phyloP scores from a whole-genome alignment of 2,888 invertebrate species.

The Osmoderma eremita region DNA sequence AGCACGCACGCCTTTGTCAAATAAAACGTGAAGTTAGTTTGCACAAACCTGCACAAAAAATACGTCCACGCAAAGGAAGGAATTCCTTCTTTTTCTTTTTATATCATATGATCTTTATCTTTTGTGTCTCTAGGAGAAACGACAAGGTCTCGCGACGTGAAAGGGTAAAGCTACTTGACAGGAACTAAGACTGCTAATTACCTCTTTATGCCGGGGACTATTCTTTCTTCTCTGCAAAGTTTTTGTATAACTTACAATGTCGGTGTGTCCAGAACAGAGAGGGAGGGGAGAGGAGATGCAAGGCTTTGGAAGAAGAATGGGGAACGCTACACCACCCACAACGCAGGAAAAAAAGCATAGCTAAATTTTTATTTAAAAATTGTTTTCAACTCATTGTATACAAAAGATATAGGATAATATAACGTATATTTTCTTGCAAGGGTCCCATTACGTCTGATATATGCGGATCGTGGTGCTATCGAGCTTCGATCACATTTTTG shows the following conservation, averaged over 20 bases:
- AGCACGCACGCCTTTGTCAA: constrained; percentile 21
- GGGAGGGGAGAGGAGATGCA: constrained; percentile 3
- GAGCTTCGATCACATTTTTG: no score
- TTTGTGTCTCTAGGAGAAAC: constrained; percentile 27
- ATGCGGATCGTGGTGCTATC: no score
- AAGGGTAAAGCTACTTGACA: constrained; percentile 60
- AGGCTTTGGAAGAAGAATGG: constrained; percentile 30
- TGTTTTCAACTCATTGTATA: no score
- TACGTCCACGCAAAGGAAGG: constrained; percentile 33
- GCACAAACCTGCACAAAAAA: constrained; percentile 20
- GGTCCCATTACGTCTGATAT: no score
- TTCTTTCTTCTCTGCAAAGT: constrained; percentile 58
- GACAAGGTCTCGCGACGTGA: constrained; percentile 48
- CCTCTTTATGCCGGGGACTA: constrained; percentile 58
- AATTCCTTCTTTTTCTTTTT: constrained; percentile 29
- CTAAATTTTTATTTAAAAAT: constrained; percentile 23
- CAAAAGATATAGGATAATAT: no score
- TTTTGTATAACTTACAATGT: constrained; percentile 49
- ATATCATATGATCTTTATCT: constrained; percentile 41
- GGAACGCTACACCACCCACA: constrained; percentile 33
- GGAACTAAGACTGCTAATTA: constrained; percentile 62
- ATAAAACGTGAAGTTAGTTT: constrained; percentile 37
- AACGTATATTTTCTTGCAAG: no score
- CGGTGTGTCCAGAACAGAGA: constrained; percentile 22
- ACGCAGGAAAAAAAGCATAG: constrained; percentile 39